Conservation (phyloP, 2,888 invertebrate species). For the Hydroisotoma schaefferi region DNA sequence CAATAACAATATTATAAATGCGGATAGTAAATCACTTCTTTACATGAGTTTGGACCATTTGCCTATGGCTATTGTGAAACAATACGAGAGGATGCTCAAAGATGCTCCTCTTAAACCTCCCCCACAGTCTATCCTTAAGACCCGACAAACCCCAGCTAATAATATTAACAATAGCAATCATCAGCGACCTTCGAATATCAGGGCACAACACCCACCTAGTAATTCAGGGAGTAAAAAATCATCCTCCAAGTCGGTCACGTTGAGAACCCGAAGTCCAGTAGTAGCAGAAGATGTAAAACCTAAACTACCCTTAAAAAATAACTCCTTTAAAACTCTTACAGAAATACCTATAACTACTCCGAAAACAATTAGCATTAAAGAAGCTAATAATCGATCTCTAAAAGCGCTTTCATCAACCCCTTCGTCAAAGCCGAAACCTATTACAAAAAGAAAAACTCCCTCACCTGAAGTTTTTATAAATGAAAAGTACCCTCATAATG, state of each 20-base stretch:
- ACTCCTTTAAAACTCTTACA: not conserved
- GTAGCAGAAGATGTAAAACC: conserved; percentile 5
- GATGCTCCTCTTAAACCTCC: conserved; percentile 23
- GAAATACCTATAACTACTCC: not conserved
- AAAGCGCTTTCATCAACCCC: conserved; percentile 16
- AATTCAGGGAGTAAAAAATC: not conserved
- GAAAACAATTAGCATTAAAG: conserved; percentile 20
- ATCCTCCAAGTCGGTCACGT: conserved; percentile 9
- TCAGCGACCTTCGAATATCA: not conserved
- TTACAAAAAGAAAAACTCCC: conserved; percentile 7
- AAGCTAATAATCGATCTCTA: conserved; percentile 28
- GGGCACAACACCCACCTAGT: conserved; percentile 1
- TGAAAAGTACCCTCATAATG: conserved; percentile 25
- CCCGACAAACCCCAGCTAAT: not conserved
- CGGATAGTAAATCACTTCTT: conserved; percentile 46
- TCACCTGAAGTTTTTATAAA: conserved; percentile 15
- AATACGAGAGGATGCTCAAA: conserved; percentile 47
- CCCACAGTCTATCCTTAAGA: conserved; percentile 9
- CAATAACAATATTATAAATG: conserved; percentile 23
- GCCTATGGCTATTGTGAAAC: conserved; percentile 46
- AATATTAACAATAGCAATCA: conserved; percentile 6
- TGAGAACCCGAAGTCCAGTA: not conserved
- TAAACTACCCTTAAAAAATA: too few relatives aligned
- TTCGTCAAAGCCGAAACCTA: conserved; percentile 10
- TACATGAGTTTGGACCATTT: conserved; percentile 48